Percentiles rank a stretch among this genome's conserved stretches.
Conservation (phyloP, 2,888 invertebrate species). For the Amorpha juglandis region DNA sequence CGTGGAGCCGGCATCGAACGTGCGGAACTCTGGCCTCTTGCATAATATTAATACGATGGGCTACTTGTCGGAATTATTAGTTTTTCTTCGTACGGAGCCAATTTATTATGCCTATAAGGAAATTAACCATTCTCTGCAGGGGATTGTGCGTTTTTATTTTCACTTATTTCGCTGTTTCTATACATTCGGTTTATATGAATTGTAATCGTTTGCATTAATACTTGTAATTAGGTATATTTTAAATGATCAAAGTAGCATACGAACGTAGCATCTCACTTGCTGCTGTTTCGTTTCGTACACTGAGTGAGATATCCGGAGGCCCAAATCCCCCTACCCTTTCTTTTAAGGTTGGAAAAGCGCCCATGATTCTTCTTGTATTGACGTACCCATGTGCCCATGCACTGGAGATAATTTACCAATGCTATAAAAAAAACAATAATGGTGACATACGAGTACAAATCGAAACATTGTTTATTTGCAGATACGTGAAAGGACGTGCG, state of each 20-base stretch:
- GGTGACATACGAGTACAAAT: too few species aligned
- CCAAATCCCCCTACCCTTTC: too few species aligned
- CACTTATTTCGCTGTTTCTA: not conserved
- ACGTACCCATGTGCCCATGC: too few species aligned
- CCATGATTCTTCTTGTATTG: too few species aligned
- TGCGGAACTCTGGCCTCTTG: conserved; percentile 43
- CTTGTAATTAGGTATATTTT: too few species aligned
- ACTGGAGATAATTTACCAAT: not conserved
- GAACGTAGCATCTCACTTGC: too few species aligned
- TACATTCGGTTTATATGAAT: too few species aligned
- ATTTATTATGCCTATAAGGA: not conserved
- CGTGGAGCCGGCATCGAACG: conserved; percentile 47
- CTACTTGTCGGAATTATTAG: conserved; percentile 40
- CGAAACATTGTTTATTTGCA: not conserved
- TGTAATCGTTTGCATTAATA: too few species aligned
- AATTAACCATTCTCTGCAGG: not conserved
- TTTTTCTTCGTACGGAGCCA: conserved; percentile 20
- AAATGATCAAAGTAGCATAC: too few species aligned
- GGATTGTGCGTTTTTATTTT: not conserved
- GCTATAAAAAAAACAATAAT: not conserved
- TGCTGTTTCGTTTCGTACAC: too few species aligned
- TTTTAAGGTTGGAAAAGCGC: too few species aligned
- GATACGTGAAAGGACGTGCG: conserved; percentile 31
- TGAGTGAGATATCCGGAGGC: too few species aligned
- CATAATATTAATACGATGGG: conserved; percentile 47